Evolutionary conservation across 2,113 vertebrate species (phyloP).

Genomic region (Elephas maximus): DNA sequence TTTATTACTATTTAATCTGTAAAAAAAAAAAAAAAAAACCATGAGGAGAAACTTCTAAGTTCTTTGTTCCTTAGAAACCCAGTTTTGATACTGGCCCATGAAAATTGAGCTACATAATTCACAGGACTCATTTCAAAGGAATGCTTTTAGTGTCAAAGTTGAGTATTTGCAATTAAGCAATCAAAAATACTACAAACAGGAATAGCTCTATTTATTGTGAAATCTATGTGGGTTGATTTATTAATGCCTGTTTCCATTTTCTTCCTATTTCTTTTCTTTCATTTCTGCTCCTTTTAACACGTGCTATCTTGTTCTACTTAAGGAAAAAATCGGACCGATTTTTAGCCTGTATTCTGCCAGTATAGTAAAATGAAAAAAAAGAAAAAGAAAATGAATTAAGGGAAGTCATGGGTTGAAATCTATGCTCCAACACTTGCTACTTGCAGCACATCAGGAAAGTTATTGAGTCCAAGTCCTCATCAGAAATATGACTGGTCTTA

Average conservation of each 20-base stretch:
- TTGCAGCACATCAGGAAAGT: not conserved
- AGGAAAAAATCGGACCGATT: not conserved
- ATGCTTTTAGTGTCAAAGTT: not conserved
- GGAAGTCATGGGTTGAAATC: not conserved
- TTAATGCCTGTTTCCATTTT: not conserved
- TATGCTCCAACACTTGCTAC: not conserved
- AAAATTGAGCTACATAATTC: not conserved
- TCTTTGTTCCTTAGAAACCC: conserved; percentile 10
- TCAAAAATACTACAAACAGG: not conserved
- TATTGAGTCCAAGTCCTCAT: not conserved
- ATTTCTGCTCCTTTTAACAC: not conserved
- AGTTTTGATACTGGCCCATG: not conserved
- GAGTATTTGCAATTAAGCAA: not conserved
- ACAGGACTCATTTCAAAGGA: not conserved
- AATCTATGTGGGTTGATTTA: conserved; percentile 24
- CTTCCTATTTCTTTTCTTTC: not conserved
- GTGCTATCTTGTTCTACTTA: not conserved
- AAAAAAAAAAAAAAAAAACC: conserved; percentile 57
- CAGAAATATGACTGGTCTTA: not conserved
- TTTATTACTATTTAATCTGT: conserved; percentile 65
- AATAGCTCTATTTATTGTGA: not conserved
- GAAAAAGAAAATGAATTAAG: not conserved
- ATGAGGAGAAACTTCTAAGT: conserved; percentile 50
- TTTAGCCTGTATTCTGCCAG: not conserved
- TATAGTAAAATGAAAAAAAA: not conserved